Evolutionary conservation across 2,888 invertebrate genomes (phyloP), one percentile per base, ranked within the genome.

Genomic region (Agrochola lota): DNA sequence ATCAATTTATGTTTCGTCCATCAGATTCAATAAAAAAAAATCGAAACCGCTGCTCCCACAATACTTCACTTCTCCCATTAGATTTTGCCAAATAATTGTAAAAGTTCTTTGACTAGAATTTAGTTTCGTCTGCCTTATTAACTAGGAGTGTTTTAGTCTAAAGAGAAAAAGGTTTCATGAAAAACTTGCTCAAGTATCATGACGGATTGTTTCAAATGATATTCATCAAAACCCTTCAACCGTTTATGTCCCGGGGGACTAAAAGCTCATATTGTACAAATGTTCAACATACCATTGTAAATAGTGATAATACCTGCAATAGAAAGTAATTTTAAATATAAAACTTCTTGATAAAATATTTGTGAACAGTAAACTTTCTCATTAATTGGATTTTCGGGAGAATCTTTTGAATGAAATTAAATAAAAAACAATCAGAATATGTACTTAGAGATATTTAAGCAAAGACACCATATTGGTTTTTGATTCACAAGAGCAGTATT

Each of bases 241-340:
- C 26, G 30, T 73, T 73, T 66, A 77, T 77, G 74, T 70, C 87
- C 60, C 15, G 3, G 66, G 52, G 71, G 78, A 87, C 52, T 84
- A 83, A 75, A 85, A 85, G 81, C 71, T 86, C 74, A 79, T 74
- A 84, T 71, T 84, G 68, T 86, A 80, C 77, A 77, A 86, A 84
- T 75, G 80, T 85, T 85, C 77, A 80, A 85, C 87, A 85, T 84
- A 86, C 84, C 86, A 85, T 84, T 84, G 87, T 78, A 87, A 87
- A 86, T 86, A 85, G 86, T 86, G 85, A 77, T 85, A 85, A 86
- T 86, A 85, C 86, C 84, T 86, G 84, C 40, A 85, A 84, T 86
- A 83, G 86, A 86, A 80, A 85, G 83, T 78, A 66, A 74, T 68
- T 85, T 77, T 84, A 74, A 74, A 79, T 71, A 84, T 43, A 72